Evolutionary conservation across 2,113 vertebrate species (phyloP).

Genomic region (Cairina moschata): DNA sequence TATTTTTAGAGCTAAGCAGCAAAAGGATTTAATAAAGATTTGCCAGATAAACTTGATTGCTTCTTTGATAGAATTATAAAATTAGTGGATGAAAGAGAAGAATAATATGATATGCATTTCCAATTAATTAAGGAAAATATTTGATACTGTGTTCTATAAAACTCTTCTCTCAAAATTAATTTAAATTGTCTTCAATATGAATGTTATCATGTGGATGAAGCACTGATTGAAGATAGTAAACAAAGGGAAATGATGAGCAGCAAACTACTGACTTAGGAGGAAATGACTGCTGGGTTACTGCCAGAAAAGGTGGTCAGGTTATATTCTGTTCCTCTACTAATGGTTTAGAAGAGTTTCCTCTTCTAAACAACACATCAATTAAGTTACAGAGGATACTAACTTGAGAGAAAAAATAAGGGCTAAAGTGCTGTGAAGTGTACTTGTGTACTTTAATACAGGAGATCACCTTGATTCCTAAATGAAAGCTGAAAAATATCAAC

Average conservation of each 20-base stretch:
- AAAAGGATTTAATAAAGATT: not conserved
- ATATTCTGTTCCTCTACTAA: not conserved
- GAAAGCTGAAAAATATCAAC: not conserved
- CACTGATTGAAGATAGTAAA: slow-evolving; percentile 13
- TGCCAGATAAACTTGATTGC: slow-evolving; percentile 1
- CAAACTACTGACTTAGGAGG: not conserved
- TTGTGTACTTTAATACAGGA: not conserved
- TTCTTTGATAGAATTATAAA: slow-evolving; percentile 35
- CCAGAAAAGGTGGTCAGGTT: not conserved
- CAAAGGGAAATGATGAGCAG: slow-evolving; percentile 15
- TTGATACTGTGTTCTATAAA: slow-evolving; percentile 8
- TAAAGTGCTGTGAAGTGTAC: not conserved
- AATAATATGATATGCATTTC: not conserved
- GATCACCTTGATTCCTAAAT: not conserved
- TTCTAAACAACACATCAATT: not conserved
- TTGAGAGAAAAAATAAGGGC: not conserved
- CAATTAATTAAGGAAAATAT: slow-evolving; percentile 38
- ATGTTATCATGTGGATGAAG: not conserved
- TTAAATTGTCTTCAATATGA: slow-evolving; percentile 37
- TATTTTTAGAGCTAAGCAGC: not conserved
- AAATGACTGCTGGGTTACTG: slow-evolving; percentile 8
- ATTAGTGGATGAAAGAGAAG: slow-evolving; percentile 3
- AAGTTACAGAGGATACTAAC: not conserved
- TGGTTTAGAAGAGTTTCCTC: not conserved
- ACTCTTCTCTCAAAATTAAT: slow-evolving; percentile 30